phyloP scores from a whole-genome alignment of 2,113 vertebrate species.

The Uria aalge region DNA sequence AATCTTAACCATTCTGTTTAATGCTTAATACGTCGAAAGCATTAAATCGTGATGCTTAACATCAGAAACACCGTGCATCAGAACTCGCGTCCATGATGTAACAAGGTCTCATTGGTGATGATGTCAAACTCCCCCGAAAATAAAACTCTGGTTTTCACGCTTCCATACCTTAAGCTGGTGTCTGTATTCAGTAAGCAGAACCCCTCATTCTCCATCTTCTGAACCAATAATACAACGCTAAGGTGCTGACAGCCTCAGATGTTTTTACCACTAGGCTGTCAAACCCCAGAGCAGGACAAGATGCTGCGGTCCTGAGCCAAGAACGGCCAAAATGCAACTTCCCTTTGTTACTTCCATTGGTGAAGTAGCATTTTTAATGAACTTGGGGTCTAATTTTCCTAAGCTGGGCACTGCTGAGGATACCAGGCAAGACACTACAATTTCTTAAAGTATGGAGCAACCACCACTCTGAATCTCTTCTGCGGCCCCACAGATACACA shows the following conservation, averaged over 20 bases:
- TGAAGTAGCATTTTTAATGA: neutral
- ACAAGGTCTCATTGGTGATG: neutral
- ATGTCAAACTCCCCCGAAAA: neutral
- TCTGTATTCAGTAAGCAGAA: neutral
- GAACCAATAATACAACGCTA: neutral
- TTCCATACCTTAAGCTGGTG: neutral
- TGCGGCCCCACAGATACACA: neutral
- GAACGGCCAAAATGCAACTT: neutral
- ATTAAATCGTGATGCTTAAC: neutral
- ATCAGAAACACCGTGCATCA: neutral
- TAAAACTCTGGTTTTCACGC: neutral
- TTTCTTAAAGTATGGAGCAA: neutral
- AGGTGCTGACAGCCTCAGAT: neutral
- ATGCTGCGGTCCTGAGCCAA: neutral
- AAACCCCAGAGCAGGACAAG: neutral
- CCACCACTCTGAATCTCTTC: neutral
- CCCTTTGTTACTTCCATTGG: neutral
- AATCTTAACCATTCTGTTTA: neutral
- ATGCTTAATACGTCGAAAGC: neutral
- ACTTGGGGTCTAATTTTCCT: neutral
- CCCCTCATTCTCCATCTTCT: neutral
- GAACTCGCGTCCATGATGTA: neutral
- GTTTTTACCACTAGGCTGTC: neutral
- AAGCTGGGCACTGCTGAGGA: neutral
- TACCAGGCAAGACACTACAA: neutral